Evolutionary conservation across 2,113 vertebrate species (phyloP).

Genomic region (Ictalurus furcatus): DNA sequence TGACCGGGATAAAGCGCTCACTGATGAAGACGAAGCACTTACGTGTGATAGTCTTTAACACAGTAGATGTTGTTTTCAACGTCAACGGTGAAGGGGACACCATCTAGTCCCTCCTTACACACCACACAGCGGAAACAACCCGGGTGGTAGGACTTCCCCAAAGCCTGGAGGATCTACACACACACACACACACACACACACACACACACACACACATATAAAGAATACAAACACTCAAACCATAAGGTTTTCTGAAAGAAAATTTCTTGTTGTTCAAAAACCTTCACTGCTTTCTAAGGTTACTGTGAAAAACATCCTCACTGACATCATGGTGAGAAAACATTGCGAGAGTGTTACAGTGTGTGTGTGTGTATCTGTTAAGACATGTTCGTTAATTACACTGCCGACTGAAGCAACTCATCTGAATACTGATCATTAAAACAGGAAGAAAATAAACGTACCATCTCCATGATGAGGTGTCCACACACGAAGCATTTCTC

Average conservation of each 20-base stretch:
- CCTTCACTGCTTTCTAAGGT: not conserved
- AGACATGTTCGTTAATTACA: not conserved
- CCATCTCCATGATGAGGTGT: conserved; percentile 99
- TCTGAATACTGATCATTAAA: conserved; percentile 13
- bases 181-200: conserved; percentile 51
- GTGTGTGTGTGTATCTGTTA: not conserved
- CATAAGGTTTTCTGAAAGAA: not conserved
- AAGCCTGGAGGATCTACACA: conserved; percentile 92
- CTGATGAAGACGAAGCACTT: conserved; percentile 61
- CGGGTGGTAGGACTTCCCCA: conserved; percentile 96
- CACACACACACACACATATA: conserved; percentile 41
- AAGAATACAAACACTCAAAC: not conserved
- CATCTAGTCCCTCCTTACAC: conserved; percentile 94
- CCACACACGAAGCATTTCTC: conserved; percentile 99
- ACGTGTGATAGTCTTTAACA: conserved; percentile 98
- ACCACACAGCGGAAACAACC: conserved; percentile 98
- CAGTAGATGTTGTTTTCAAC: conserved; percentile 98
- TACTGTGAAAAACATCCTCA: not conserved
- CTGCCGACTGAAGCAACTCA: not conserved
- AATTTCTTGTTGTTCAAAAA: not conserved
- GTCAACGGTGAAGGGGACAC: conserved; percentile 97
- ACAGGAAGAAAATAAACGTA: conserved; percentile 65
- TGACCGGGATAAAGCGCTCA: not conserved
- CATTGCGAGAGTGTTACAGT: no score
- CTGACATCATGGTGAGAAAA: not conserved